Base-by-base conservation (phyloP, 92 coral and sea anemone genomes). In the Desmophyllum pertusum region DNA sequence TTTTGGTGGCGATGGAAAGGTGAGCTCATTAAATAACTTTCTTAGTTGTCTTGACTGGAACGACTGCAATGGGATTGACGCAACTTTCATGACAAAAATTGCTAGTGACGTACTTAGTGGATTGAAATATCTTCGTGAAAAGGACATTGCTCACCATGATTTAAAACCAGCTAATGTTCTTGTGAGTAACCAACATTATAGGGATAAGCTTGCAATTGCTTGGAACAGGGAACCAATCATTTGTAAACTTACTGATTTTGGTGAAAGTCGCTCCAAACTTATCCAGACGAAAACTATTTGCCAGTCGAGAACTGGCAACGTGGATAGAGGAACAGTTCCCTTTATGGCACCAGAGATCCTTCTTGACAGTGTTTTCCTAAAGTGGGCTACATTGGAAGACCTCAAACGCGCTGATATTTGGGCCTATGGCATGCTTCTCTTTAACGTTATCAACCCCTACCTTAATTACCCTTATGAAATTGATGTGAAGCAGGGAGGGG, bases 271-370 rank as follows among this genome's bases (percentile, higher is more conserved):
- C n/a, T n/a, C n/a, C n/a, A n/a, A n/a, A n/a, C n/a, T n/a, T n/a
- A n/a, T n/a, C 48, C 91, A 88, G 43, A 88, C 91, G 3, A 81
- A 81, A 25, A 79, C 81, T n/a, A 50, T 82, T 6, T 62, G 80
- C 21, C 46, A 38, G 10, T 71, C 86, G 23, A 83, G 78, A 66
- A 88, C 88, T 29, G 55, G 36, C 2, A 79, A 75, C 35, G 46
- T 87, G 41, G 76, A 87, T 10, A 65, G 71, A 65, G 71, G 71
- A 65, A 10, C 71, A 65, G 71, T 65, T 27, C 83, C 78, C 25
- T 87, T 61, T 62, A 87, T 87, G 87, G 80, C 83, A 59, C 89
- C 91, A 4, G 91, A 87, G 62, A 87, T 82, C 43, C 63, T 87
- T 29, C 43, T 80, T 10, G 77, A 55, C 10, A 38, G 57, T 67